Evolutionary conservation across 2,888 invertebrate species (phyloP), one percentile per base, ranked within the genome.

Genomic region (Eustalomyia histrio): DNA sequence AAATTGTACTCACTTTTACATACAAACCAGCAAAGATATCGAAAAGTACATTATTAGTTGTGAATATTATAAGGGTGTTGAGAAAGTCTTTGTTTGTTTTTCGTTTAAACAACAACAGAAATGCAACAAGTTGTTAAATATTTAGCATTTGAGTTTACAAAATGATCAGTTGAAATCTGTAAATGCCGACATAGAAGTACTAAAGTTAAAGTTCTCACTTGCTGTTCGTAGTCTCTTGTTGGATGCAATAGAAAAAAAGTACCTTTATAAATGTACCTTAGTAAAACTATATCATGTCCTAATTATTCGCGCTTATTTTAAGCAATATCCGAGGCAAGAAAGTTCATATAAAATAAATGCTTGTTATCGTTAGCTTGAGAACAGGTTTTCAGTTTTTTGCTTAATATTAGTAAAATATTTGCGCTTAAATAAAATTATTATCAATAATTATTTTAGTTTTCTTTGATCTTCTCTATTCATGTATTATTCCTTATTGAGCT

Each of bases 101-200:
- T 47, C 43, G 3, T 29, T 29, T n/a, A 47, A 18, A 29, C 29
- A 8, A 60, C 5, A 16, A 55, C 63, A 43, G 18, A 76, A 78
- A 65, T 71, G 52, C 76, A 65, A 71, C 63, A 76, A 58, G 71
- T 60, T 60, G 64, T 16, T 53, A 21, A 67, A 78, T 65, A 71
- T 72, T 60, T 67, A 47, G 43, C 33, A 10, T n/a, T 39, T 17
- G 53, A 14, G 12, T 47, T 61, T 14, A 24, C 17, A 18, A 53
- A 18, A 17, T 55, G 68, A 69, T 76, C 73, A 50, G 14, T 60
- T 58, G 14, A 52, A 10, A 65, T 52, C 5, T 80, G 24, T 1
- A 43, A 43, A 35, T 7, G 43, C 18, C 21, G 24, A 55, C 21
- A 55, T 18, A 16, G 3, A 16, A n/a, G n/a, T 29, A 24, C 5